phyloP scores from a whole-genome alignment of 2,797 vertebrate species.

The Sebastes iracundus region DNA sequence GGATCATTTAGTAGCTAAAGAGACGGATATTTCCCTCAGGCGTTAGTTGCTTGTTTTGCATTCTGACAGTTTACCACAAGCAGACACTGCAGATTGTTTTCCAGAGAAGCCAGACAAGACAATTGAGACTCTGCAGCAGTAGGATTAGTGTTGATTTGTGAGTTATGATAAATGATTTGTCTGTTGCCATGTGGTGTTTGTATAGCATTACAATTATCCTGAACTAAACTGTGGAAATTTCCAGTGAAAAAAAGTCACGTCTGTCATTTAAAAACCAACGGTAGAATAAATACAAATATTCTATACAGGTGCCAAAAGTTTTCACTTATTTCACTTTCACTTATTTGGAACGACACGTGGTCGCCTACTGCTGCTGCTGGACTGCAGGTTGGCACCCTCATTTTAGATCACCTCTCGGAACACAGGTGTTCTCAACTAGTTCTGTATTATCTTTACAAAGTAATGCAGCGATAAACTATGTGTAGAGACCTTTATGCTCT shows the following conservation, averaged over 20 bases:
- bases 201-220: not conserved
- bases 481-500: not conserved
- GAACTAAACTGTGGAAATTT: not conserved
- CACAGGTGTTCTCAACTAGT: not conserved
- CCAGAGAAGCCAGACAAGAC: not conserved
- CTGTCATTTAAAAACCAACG: not conserved
- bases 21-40: too few relatives aligned
- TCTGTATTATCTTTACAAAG: not conserved
- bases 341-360: not conserved
- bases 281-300: too few relatives aligned
- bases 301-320: not conserved
- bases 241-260: not conserved
- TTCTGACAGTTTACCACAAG: not conserved
- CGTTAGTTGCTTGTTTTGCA: not conserved
- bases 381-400: not conserved
- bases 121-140: too few relatives aligned
- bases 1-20: too few relatives aligned
- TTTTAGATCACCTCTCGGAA: not conserved
- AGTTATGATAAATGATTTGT: not conserved
- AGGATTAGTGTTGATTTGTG: not conserved
- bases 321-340: not conserved
- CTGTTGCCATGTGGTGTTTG: not conserved
- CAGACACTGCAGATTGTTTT: not conserved
- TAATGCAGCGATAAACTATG: not conserved
- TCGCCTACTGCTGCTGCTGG: not conserved